phyloP scores from a whole-genome alignment of 2,797 vertebrate species.

The Clarias laeviceps region DNA sequence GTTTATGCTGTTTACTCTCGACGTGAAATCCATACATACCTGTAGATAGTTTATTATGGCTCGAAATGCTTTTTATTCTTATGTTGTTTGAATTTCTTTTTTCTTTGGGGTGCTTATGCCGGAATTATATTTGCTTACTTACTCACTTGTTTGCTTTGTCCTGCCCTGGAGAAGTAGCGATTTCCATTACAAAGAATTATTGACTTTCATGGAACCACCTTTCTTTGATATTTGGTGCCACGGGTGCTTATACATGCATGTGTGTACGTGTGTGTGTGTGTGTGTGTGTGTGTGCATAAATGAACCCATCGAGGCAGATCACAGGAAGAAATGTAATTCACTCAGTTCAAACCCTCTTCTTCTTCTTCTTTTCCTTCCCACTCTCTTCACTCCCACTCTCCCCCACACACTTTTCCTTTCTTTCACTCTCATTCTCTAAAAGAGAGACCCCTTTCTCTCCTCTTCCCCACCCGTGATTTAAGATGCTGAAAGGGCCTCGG shows the following conservation, averaged over 20 bases:
- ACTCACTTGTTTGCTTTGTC: background rate
- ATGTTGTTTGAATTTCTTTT: background rate
- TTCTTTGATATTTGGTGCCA: slow-evolving; percentile 73
- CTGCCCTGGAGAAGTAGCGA: slow-evolving; percentile 37
- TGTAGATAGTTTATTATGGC: background rate
- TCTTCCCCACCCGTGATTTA: slow-evolving; percentile 64
- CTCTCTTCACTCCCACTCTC: slow-evolving; percentile 4
- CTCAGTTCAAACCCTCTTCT: slow-evolving; percentile 41
- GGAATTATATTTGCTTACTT: background rate
- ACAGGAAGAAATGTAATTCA: slow-evolving; percentile 55
- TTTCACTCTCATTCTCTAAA: slow-evolving; percentile 30
- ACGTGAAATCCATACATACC: background rate
- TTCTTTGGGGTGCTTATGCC: too few relatives aligned
- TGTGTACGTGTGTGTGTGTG: background rate
- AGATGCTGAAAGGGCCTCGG: slow-evolving; percentile 65
- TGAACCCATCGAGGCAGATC: slow-evolving; percentile 40
- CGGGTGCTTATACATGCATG: background rate
- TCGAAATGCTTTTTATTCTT: background rate
- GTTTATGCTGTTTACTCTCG: background rate
- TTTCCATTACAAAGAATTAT: slow-evolving; percentile 82
- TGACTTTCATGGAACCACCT: slow-evolving; percentile 78
- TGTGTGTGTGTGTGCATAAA: slow-evolving; percentile 20
- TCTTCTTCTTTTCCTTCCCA: background rate
- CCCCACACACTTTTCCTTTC: slow-evolving; percentile 23
- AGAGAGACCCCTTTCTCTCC: slow-evolving; percentile 8